phyloP scores from a whole-genome alignment of 2,797 vertebrate species.

The Alfaro cultratus region DNA sequence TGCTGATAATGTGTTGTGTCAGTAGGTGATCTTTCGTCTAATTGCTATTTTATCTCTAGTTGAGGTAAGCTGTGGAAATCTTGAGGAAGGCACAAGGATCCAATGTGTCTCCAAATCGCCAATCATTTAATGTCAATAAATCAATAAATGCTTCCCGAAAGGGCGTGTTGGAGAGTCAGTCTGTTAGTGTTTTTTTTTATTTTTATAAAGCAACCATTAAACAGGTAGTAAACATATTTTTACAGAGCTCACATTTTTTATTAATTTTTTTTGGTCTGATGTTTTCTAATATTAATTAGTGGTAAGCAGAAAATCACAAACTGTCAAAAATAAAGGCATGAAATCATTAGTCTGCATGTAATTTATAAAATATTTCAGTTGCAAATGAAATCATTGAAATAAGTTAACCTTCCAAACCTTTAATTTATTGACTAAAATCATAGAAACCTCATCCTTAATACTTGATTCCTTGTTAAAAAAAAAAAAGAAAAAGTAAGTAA shows the following conservation, averaged over 20 bases:
- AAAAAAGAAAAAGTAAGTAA: no score
- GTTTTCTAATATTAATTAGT: neutral
- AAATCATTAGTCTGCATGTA: neutral
- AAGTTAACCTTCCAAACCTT: neutral
- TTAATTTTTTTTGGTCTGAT: neutral
- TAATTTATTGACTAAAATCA: neutral
- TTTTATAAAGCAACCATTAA: neutral
- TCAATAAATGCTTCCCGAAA: neutral
- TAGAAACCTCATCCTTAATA: no score
- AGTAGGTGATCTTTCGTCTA: neutral
- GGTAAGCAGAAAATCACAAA: neutral
- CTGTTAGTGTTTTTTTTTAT: neutral
- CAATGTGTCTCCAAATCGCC: neutral
- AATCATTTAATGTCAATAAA: neutral
- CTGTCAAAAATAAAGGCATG: neutral
- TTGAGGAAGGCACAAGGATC: neutral
- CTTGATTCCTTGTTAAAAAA: no score
- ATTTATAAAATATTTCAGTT: neutral
- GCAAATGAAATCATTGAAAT: neutral
- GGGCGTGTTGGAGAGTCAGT: neutral
- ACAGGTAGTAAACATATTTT: neutral
- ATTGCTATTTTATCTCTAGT: neutral
- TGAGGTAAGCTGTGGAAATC: neutral
- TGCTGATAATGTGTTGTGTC: neutral
- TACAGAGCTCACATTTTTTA: neutral